phyloP scores from a whole-genome alignment of 2,113 vertebrate species.

The Rhinoderma darwinii region DNA sequence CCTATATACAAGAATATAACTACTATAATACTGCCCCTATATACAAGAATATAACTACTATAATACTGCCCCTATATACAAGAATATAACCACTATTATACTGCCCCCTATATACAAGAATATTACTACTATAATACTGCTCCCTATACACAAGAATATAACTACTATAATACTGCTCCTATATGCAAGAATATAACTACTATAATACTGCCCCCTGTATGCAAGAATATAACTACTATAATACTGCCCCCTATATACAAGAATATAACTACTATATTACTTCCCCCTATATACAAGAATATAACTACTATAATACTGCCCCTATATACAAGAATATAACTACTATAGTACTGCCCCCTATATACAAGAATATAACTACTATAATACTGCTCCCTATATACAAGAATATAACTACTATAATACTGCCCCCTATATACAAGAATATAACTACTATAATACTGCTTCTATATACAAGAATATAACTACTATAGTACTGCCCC shows the following conservation, averaged over 20 bases:
- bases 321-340: too few relatives aligned
- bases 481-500: too few relatives aligned
- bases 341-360: too few relatives aligned
- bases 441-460: neutral
- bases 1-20: slow-evolving; percentile 1
- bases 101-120: too few relatives aligned
- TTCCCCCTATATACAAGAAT: neutral
- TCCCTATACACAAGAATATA: too few relatives aligned
- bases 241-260: neutral
- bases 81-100: slow-evolving; percentile 3
- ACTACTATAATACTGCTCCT: too few relatives aligned
- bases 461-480: too few relatives aligned
- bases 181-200: neutral
- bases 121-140: too few relatives aligned
- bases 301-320: neutral
- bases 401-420: slow-evolving; percentile 11
- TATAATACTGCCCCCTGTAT: neutral
- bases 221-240: neutral
- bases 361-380: too few relatives aligned
- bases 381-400: neutral
- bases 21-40: neutral
- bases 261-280: slow-evolving; percentile 6
- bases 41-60: neutral
- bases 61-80: neutral
- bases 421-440: neutral